phyloP scores from a whole-genome alignment of 2,113 vertebrate species.

The Stigmatopora nigra region DNA sequence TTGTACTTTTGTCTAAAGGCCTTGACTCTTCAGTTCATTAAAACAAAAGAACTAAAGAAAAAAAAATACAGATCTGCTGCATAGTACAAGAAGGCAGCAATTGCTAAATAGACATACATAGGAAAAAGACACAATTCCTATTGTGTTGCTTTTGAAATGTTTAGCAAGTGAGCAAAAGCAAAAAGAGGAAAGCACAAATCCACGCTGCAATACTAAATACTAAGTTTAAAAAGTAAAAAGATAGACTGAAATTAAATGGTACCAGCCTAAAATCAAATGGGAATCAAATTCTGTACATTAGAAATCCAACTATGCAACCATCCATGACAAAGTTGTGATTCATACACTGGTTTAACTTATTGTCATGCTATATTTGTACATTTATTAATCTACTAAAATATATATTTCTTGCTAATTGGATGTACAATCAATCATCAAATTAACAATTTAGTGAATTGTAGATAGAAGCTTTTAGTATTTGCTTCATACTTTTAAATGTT shows the following conservation, averaged over 20 bases:
- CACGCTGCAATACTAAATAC: neutral
- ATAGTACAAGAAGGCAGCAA: neutral
- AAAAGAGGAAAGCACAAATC: neutral
- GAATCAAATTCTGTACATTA: constrained; percentile 22
- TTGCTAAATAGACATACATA: neutral
- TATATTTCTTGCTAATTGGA: no score
- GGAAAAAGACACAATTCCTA: neutral
- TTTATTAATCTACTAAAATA: no score
- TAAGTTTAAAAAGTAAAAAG: neutral
- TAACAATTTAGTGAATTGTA: no score
- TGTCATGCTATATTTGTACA: no score
- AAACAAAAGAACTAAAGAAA: neutral
- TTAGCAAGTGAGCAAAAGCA: neutral
- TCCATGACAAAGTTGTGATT: no score
- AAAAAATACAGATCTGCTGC: neutral
- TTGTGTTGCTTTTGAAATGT: neutral
- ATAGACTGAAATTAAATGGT: neutral
- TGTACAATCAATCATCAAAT: no score
- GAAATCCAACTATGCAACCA: neutral
- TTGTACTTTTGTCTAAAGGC: constrained; percentile 28
- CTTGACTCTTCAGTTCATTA: constrained; percentile 11
- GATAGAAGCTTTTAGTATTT: no score
- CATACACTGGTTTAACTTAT: no score
- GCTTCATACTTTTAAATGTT: no score
- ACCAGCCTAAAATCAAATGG: neutral